Base-by-base conservation (phyloP, 1,140 invertebrate species). In the Hypsibius dujardini region DNA sequence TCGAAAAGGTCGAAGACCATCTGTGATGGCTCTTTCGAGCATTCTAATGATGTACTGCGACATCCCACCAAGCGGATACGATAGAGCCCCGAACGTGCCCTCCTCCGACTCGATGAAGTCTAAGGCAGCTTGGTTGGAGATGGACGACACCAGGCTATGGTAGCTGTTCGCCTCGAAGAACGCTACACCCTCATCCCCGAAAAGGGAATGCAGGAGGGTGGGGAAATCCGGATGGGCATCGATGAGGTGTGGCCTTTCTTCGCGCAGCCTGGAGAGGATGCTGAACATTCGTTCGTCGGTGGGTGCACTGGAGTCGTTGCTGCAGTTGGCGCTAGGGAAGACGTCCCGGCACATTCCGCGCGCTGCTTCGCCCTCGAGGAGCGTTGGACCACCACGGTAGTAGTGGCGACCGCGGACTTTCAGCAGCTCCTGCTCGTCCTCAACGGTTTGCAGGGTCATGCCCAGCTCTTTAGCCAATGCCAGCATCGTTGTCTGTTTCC, bases 401-500 rank as follows among this genome's bases (percentile, higher is more conserved):
- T 56, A 56, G n/a, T 56, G n/a, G 50, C 50, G 50, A 12, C 50
- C 50, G n/a, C 50, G 50, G n/a, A n/a, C 50, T 56, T 56, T 56
- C n/a, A 12, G 50, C 50, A 56, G 50, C 7, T 12, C n/a, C 7
- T 56, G 7, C n/a, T 56, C 50, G n/a, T 56, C n/a, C 7, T 56
- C 50, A n/a, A n/a, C 50, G 50, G 50, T 12, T n/a, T 56, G 50
- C 7, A 56, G 7, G 7, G 7, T n/a, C n/a, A 56, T 56, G 50
- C 50, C 50, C 50, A 56, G 50, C n/a, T 56, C 50, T 7, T 56
- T n/a, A 12, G 50, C 50, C n/a, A 56, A n/a, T 12, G 7, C 2
- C 2, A 40, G 7, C 46, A 45, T 72, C 3, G 77, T 1, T 76
- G 76, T 71, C 77, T 78, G 1, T 75, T 74, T 46, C 79, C 76